A percentile compares a stretch with the other conserved stretches of the same genome.
Evolutionary conservation across 2,797 vertebrate genomes (phyloP).

Genomic region (Sebastes miniatus): DNA sequence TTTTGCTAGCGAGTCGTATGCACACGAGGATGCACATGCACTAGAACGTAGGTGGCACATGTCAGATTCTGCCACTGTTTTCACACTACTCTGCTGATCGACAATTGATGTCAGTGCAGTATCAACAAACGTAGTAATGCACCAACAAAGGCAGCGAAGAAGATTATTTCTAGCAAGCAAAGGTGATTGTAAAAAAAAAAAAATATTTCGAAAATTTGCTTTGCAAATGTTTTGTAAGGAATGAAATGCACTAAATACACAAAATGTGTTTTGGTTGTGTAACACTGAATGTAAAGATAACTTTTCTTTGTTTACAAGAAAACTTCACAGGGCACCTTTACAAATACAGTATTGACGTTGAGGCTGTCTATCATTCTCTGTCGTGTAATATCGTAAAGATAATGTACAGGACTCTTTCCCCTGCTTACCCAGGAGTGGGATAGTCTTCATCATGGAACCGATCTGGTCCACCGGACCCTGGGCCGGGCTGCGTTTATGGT

Average conservation of each 20-base stretch:
- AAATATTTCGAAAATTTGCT: too few species aligned
- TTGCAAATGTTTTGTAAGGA: too few species aligned
- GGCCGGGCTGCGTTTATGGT: conserved; percentile 79
- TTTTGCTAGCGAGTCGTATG: too few species aligned
- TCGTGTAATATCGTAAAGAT: too few species aligned
- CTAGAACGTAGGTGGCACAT: accelerated
- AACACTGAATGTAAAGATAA: background rate
- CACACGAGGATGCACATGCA: background rate
- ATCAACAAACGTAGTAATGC: too few species aligned
- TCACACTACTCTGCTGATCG: too few species aligned
- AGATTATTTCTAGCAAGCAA: too few species aligned
- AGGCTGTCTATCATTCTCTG: too few species aligned
- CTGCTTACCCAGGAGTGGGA: conserved; percentile 86
- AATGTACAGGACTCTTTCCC: background rate
- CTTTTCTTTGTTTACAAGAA: background rate
- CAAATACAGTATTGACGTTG: background rate
- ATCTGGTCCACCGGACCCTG: conserved; percentile 83
- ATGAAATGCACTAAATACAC: background rate
- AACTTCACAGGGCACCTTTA: too few species aligned
- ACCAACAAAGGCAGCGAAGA: too few species aligned
- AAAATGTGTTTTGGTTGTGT: background rate
- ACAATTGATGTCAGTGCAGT: background rate
- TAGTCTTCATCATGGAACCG: conserved; percentile 82
- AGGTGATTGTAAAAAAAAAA: too few species aligned
- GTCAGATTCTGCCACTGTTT: background rate